These are phyloP conservation scores for Harpagus bidentatus DNA, from an alignment of 2,113 vertebrate species.

Conservation along the genomic window DNA sequence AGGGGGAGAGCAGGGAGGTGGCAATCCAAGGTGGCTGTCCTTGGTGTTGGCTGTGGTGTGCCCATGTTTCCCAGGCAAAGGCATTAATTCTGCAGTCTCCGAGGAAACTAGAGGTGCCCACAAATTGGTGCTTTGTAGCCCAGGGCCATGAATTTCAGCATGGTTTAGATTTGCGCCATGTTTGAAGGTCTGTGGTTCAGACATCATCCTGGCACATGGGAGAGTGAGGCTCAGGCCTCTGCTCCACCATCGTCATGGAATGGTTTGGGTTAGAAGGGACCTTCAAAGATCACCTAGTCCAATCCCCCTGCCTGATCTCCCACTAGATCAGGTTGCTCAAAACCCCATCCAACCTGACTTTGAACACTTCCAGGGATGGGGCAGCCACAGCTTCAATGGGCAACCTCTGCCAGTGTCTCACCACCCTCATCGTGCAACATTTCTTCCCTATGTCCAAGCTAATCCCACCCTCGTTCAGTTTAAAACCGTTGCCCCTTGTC, in stretches of 20 bases:
- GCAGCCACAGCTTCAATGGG: not conserved
- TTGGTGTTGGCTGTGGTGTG: not conserved
- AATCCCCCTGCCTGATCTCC: not conserved
- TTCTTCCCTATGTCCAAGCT: not conserved
- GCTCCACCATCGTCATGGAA: not conserved
- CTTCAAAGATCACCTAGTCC: not conserved
- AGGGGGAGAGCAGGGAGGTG: not conserved
- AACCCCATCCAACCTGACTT: not conserved
- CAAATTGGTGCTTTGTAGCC: not conserved
- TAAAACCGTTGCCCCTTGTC: not conserved
- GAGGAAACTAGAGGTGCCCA: not conserved
- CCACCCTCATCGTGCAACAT: accelerated
- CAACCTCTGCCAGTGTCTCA: not conserved
- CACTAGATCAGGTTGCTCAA: not conserved
- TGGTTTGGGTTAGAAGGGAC: not conserved
- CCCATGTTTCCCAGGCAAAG: not conserved
- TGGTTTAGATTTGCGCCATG: not conserved
- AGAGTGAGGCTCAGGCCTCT: not conserved
- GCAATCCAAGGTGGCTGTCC: not conserved
- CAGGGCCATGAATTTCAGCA: not conserved
- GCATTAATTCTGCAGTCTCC: not conserved
- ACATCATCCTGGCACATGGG: not conserved
- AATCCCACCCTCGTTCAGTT: accelerated
- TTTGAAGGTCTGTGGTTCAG: not conserved
- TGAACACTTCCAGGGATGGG: not conserved